Evolutionary conservation across 1,140 invertebrate genomes (phyloP).

Genomic region (Holotrichia oblita): DNA sequence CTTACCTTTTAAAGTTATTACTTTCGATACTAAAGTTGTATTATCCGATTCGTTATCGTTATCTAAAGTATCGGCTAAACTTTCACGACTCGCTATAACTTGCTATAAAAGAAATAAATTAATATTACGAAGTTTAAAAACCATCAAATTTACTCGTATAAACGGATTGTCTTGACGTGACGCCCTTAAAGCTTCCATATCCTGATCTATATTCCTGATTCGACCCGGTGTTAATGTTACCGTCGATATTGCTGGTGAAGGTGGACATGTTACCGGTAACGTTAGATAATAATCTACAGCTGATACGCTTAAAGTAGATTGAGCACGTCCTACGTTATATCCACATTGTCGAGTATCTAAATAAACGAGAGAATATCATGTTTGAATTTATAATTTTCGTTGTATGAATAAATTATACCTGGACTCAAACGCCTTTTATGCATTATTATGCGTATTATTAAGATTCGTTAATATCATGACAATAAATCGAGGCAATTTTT

Average conservation of each 20-base stretch:
- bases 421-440: conserved; percentile 12
- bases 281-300: conserved; percentile 58
- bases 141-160: conserved; percentile 68
- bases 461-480: conserved; percentile 9
- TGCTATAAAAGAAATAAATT: conserved; percentile 62
- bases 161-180: conserved; percentile 86
- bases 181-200: conserved; percentile 81
- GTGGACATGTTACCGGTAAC: conserved; percentile 55
- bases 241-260: conserved; percentile 64
- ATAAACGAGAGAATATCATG: not conserved
- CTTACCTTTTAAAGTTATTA: conserved; percentile 50
- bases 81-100: conserved; percentile 80
- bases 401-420: conserved; percentile 51
- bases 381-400: not conserved
- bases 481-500: conserved; percentile 50
- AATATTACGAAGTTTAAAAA: conserved; percentile 39
- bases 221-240: conserved; percentile 76
- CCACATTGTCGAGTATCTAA: conserved; percentile 36
- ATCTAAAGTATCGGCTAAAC: conserved; percentile 74
- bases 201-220: conserved; percentile 81
- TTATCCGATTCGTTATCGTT: conserved; percentile 77
- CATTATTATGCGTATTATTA: not conserved
- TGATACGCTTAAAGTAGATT: conserved; percentile 58
- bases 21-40: conserved; percentile 79
- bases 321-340: conserved; percentile 55